A percentile compares a stretch with the other conserved stretches of the same genome.
These are phyloP conservation scores for Pemphigus obesinymphae DNA, from an alignment of 1,140 invertebrate genomes.

Conservation along the genomic window DNA sequence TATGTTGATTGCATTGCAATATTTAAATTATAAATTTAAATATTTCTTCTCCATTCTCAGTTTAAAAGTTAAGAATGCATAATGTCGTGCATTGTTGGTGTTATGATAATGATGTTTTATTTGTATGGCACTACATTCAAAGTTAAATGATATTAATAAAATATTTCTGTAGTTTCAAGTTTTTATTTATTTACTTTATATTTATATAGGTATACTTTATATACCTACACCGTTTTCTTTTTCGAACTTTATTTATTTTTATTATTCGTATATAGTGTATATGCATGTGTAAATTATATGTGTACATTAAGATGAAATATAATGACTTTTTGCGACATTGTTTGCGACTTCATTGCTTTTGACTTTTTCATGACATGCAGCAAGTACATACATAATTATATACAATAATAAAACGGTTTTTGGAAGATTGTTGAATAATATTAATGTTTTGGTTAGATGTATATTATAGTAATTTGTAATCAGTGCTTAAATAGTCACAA, in stretches of 20 bases:
- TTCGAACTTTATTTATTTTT: background rate
- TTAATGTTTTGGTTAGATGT: background rate
- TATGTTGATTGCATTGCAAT: no score
- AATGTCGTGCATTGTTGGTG: background rate
- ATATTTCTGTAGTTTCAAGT: background rate
- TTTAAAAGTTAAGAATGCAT: background rate
- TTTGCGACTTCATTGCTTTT: background rate
- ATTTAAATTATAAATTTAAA: no score
- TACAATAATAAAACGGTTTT: background rate
- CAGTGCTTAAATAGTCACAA: background rate
- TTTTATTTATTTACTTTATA: background rate
- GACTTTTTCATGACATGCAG: background rate
- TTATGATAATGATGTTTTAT: background rate
- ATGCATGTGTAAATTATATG: constrained; percentile 6
- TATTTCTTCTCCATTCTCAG: no score
- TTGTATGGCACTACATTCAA: background rate
- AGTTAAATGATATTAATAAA: constrained; percentile 15
- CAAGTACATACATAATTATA: background rate
- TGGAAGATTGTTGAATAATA: background rate
- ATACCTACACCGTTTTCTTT: background rate
- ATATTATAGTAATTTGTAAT: background rate
- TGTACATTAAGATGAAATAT: background rate
- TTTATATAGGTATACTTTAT: no score
- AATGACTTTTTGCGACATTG: background rate
- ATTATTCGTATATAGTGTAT: background rate